Percentiles rank a stretch among this genome's conserved stretches.
phyloP scores from a whole-genome alignment of 2,113 vertebrate genomes.

The Promerops cafer region DNA sequence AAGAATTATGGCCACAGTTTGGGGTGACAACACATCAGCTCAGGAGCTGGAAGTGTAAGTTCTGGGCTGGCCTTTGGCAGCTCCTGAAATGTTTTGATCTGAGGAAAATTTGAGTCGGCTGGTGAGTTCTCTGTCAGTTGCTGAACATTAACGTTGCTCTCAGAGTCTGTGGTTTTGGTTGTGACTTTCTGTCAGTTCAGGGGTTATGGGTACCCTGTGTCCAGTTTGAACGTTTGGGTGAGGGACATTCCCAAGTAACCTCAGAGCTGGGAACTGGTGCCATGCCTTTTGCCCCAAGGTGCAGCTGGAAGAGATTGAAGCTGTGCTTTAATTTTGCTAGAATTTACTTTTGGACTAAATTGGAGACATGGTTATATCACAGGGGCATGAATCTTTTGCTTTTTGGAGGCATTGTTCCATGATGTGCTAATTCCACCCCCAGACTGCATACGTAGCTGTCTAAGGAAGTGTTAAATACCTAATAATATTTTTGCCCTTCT shows the following conservation, averaged over 20 bases:
- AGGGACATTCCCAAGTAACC: neutral
- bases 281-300: rapidly evolving
- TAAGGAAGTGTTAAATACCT: conserved; percentile 26
- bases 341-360: neutral
- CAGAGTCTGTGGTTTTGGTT: neutral
- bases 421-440: neutral
- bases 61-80: neutral
- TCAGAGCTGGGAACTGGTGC: neutral
- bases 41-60: neutral
- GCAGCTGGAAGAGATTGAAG: neutral
- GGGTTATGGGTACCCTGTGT: neutral
- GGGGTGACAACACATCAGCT: neutral
- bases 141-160: neutral
- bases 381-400: neutral
- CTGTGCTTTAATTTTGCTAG: neutral
- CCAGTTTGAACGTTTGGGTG: rapidly evolving
- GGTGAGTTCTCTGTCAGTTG: neutral
- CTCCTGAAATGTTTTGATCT: neutral
- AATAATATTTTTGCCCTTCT: neutral
- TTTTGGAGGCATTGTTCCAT: neutral
- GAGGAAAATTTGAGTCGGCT: neutral
- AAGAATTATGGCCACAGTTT: conserved; percentile 40
- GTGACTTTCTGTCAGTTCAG: neutral
- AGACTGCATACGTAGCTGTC: neutral
- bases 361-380: neutral